Percentiles rank a stretch among this genome's conserved stretches.
phyloP scores from a whole-genome alignment of 2,113 vertebrate genomes.

The Leucoraja erinaceus region DNA sequence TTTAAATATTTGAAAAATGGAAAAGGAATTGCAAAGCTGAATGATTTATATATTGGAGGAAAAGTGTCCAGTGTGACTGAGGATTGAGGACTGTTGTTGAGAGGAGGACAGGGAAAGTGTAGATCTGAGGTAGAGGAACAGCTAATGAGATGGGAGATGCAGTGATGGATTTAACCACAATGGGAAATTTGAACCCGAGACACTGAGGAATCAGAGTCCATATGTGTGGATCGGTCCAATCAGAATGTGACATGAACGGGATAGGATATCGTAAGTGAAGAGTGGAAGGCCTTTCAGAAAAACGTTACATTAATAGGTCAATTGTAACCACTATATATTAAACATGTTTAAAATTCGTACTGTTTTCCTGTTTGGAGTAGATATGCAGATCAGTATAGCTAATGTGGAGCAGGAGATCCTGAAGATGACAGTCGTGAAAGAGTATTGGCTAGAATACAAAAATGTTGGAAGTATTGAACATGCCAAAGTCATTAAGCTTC shows the following conservation, averaged over 20 bases:
- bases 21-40: not conserved
- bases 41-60: not conserved
- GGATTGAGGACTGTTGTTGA: not conserved
- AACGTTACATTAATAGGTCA: not conserved
- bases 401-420: conserved; percentile 48
- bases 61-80: not conserved
- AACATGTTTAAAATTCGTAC: not conserved
- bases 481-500: conserved; percentile 51
- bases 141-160: not conserved
- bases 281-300: not conserved
- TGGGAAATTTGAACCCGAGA: not conserved
- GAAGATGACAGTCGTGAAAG: conserved; percentile 52
- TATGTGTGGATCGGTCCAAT: not conserved
- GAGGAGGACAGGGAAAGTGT: not conserved
- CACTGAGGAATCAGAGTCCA: not conserved
- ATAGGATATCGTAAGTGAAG: not conserved
- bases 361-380: conserved; percentile 49
- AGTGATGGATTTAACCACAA: not conserved
- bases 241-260: not conserved
- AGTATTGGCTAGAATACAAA: conserved; percentile 65
- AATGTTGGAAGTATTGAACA: conserved; percentile 55
- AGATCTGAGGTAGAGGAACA: not conserved
- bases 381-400: conserved; percentile 50
- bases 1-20: not conserved
- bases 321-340: not conserved